Percentiles rank a stretch among this genome's conserved stretches.
Conservation (phyloP, 2,113 vertebrate genomes). For the Oncorhynchus kisutch region DNA sequence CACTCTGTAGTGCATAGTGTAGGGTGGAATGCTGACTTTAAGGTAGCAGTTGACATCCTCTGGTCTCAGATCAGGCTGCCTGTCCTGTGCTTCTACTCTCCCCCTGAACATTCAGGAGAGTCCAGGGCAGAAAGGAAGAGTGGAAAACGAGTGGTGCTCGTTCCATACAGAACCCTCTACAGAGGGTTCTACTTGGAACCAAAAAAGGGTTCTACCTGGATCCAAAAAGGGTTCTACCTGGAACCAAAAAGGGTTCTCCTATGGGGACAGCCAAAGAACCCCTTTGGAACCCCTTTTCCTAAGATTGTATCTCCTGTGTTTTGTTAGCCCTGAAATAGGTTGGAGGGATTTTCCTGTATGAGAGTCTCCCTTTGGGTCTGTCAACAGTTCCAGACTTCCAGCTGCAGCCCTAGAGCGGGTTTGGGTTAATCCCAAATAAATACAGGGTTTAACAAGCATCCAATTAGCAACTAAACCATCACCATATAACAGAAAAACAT, state of each 20-base stretch:
- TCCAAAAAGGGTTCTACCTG: too few species aligned
- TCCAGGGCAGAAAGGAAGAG: background rate
- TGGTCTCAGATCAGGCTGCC: background rate
- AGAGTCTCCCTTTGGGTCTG: background rate
- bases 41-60: background rate
- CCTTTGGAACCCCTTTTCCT: too few species aligned
- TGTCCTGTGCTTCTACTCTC: background rate
- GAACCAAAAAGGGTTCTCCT: too few species aligned
- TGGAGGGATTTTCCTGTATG: background rate
- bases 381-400: background rate
- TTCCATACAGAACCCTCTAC: too few species aligned
- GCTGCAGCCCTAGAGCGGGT: background rate
- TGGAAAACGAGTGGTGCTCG: too few species aligned
- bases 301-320: background rate
- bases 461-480: background rate
- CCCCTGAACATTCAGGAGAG: background rate
- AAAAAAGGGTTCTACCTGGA: too few species aligned
- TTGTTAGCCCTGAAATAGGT: background rate
- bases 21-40: background rate
- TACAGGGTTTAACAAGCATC: slow-evolving; percentile 1
- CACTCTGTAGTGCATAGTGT: background rate
- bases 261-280: too few species aligned
- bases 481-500: background rate
- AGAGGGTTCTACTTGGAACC: too few species aligned
- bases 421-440: slow-evolving; percentile 1